phyloP scores from a whole-genome alignment of 2,888 invertebrate species.

The Andrena praecox region DNA sequence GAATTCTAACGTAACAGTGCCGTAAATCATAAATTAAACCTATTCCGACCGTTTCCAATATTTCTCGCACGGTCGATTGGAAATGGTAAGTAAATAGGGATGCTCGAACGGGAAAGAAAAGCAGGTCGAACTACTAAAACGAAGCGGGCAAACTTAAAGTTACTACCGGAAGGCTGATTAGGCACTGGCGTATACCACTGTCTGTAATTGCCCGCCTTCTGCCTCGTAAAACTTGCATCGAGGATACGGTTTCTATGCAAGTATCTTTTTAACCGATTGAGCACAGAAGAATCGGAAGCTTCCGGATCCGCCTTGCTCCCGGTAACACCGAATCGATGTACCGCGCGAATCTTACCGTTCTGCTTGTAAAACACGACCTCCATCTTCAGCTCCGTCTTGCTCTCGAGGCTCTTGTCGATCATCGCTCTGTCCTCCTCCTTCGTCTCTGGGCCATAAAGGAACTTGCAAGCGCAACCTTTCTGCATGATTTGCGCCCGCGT shows the following conservation, averaged over 20 bases:
- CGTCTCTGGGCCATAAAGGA: constrained; percentile 96
- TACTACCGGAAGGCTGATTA: constrained; percentile 21
- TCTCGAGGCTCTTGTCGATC: constrained; percentile 95
- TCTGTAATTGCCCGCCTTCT: constrained; percentile 25
- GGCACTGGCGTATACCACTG: constrained; percentile 17
- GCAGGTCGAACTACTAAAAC: constrained; percentile 5
- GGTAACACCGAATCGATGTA: neutral
- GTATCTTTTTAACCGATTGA: constrained; percentile 23
- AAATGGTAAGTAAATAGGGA: neutral
- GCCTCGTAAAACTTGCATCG: neutral
- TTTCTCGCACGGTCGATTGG: constrained; percentile 1
- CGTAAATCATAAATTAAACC: constrained; percentile 7
- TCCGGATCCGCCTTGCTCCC: neutral
- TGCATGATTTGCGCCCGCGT: constrained; percentile 98
- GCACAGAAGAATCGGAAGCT: neutral
- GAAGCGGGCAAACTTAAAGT: constrained; percentile 10
- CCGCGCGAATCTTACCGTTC: constrained; percentile 88
- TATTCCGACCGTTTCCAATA: neutral
- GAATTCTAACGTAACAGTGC: neutral
- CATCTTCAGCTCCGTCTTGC: constrained; percentile 96
- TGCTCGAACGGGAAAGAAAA: neutral
- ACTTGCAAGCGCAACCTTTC: constrained; percentile 97
- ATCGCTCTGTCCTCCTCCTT: constrained; percentile 94
- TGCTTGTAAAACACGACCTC: constrained; percentile 98
- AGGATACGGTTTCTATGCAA: neutral